phyloP scores from a whole-genome alignment of 2,113 vertebrate genomes.

The Corydoras maculifer region DNA sequence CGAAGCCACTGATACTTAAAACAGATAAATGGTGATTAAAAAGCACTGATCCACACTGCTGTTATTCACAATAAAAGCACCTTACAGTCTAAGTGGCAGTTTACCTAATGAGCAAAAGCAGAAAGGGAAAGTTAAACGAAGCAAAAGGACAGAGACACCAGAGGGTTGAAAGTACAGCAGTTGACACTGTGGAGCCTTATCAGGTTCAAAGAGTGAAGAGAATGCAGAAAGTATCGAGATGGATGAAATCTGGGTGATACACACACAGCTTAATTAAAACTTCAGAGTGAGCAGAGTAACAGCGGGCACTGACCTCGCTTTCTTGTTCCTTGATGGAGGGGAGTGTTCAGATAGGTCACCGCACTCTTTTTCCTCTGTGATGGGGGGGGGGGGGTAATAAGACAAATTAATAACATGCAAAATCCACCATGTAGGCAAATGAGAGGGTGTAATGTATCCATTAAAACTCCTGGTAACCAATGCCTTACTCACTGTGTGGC shows the following conservation, averaged over 20 bases:
- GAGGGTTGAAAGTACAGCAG: background rate
- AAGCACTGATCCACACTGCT: too few species aligned
- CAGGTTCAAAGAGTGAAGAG: too few species aligned
- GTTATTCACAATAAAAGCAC: too few species aligned
- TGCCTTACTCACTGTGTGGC: too few species aligned
- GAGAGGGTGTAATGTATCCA: too few species aligned
- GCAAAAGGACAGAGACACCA: constrained; percentile 1
- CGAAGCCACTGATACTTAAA: background rate
- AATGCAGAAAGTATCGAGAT: too few species aligned
- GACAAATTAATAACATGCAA: too few species aligned
- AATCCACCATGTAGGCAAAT: too few species aligned
- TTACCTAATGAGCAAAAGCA: background rate
- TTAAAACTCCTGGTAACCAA: too few species aligned
- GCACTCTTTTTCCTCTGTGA: constrained; percentile 94
- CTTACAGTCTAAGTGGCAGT: too few species aligned
- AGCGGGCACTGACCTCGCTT: constrained; percentile 84
- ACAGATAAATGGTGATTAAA: background rate
- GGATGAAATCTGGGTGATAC: background rate
- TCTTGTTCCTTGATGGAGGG: constrained; percentile 90
- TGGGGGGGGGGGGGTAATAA: background rate
- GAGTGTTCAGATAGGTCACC: constrained; percentile 97
- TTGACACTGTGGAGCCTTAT: background rate
- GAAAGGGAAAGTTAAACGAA: background rate
- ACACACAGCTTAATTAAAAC: constrained; percentile 4
- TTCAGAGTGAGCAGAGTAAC: constrained; percentile 4